Evolutionary conservation across 2,888 invertebrate genomes (phyloP), one percentile per base, ranked within the genome.

Genomic region (Nezara viridula): DNA sequence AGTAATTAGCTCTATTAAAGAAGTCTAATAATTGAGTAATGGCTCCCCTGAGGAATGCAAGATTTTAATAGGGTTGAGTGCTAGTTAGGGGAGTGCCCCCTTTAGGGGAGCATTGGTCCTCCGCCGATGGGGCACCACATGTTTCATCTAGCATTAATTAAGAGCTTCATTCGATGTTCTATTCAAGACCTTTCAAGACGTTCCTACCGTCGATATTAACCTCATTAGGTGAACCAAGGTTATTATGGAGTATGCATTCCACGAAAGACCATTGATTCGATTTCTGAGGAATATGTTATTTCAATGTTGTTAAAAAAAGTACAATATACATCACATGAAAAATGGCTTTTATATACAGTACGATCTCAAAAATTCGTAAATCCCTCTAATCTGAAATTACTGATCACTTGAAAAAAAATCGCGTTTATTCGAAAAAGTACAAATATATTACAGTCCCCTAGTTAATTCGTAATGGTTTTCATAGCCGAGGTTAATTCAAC

Each of bases 1-100:
- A 66, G 9, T 66, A 66, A 66, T 66, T 32, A 5, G 32, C 32
- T 19, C 32, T 32, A 6, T 27, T 32, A 66, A 66, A 60, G 60
- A 60, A 66, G 66, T 66, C 66, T 19, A 66, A 66, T 66, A 66
- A 66, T 66, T 66, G 66, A 66, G 32, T 32, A 66, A 66, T 66
- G 32, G 32, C 6, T 5, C 66, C 66, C 32, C 19, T 0, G 66
- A 19, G 66, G 32, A 66, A 66, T 66, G 27, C 27, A 66, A 66
- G 66, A 66, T 32, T 66, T 66, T 66, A 66, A 66, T 66, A 6
- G 66, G 66, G 66, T 14, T 66, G 66, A 66, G 32, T 32, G 16
- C 32, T 66, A 66, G 32, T 66, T 66, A 66, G 66, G 66, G 32
- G 66, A 66, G 66, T 16, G 32, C 2, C 32, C 27, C 66, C 66